Base-by-base conservation (phyloP, 2,113 vertebrate genomes). In the Thomomys bottae region DNA sequence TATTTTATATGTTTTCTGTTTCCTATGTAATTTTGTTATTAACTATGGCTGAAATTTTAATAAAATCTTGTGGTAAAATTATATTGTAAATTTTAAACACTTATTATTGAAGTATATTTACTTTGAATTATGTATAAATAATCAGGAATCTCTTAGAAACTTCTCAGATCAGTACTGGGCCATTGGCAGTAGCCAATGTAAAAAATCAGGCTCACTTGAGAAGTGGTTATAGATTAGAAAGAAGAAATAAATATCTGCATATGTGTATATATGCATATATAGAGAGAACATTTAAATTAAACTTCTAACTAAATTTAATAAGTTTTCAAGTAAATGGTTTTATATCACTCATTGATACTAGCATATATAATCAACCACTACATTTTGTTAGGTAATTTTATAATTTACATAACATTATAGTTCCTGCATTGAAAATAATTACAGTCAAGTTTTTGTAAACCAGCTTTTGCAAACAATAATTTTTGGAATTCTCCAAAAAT, bases 361-460 rank as follows among this genome's bases (percentile, higher is more conserved):
- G 6, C 21, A 76, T 21, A 28, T 63, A 72, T 28, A 85, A 32
- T 20, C 21, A 76, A 64, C 57, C 34, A 26, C 28, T n/a, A 45
- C 57, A 36, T 59, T 72, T 32, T 67, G 20, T 75, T 70, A 76
- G 54, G 36, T 34, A 38, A 36, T 42, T 76, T 70, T 77, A 28
- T 82, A 70, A 71, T 76, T 87, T 87, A 78, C 61, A 57, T 54
- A 42, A 61, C 12, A 66, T 26, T 72, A 26, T 30, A 32, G 49
- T 85, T 89, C 49, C 24, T 66, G 72, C 23, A 68, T 91, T 89
- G 67, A 88, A 80, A 68, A 70, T 68, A 84, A 73, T 83, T 75
- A 81, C 49, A 38, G 11, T 34, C n/a, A 89, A 49, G 40, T 76
- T 61, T 76, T 86, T 26, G 6, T 75, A 93, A 77, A 70, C 80